Base-by-base conservation (phyloP, 2,797 vertebrate genomes). In the Gymnopithys bicolor region DNA sequence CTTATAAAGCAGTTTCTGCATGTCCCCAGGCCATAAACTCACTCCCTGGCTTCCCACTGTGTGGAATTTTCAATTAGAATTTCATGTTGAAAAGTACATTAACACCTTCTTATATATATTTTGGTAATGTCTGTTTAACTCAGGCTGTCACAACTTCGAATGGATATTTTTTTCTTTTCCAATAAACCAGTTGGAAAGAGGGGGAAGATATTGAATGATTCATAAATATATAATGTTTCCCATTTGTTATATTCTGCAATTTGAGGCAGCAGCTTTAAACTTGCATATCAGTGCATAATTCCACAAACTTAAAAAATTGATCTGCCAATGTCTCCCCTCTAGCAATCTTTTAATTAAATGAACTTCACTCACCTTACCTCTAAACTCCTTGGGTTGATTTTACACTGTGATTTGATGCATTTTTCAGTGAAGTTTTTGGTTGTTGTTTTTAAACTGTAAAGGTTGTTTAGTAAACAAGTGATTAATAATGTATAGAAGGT, bases 281-380 rank as follows among this genome's bases (percentile, higher is more conserved):
- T 93, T 95, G 92, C 78, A 81, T 96, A 96, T 95, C 81, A 94
- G 75, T 89, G 87, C n/a, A 87, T 96, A 96, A 97, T 97, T 96
- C 86, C 87, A 94, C 81, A 88, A 95, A 97, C 93, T 94, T 96
- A 94, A 97, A 96, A 97, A 96, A 97, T 95, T 94, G 95, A 96
- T 97, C 95, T 97, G 93, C 84, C 93, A 96, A 74, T 90, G 89
- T 93, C 84, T 95, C 21, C 96, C 94, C 87, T 96, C 87, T 88
- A 96, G 96, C 96, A 97, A 95, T 94, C 81, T 97, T 96, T 96
- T 97, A 97, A 97, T 97, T 96, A 97, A 97, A 96, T 96, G 92
- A 97, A 97, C 96, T 96, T 94, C 79, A 83, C 63, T 96, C 95
- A 97, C 94, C 95, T 96, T 88, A 79, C 73, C 85, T 81, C 87